A percentile compares a stretch with the other conserved stretches of the same genome.
Conservation (phyloP, 2,113 vertebrate species). For the Upupa epops region DNA sequence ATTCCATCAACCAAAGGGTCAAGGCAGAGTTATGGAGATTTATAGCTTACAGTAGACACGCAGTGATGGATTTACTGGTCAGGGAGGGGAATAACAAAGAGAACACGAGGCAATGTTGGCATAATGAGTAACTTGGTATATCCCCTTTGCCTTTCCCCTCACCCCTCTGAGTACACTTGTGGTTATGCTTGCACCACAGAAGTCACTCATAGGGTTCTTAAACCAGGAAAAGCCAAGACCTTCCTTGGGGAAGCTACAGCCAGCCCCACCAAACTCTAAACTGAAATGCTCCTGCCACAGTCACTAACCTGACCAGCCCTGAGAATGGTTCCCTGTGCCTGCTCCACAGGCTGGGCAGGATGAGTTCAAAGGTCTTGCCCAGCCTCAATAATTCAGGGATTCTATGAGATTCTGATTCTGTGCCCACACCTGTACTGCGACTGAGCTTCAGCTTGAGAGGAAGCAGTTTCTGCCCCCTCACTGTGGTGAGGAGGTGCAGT, state of each 20-base stretch:
- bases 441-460: not conserved
- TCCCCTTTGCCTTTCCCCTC: not conserved
- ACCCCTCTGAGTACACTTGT: not conserved
- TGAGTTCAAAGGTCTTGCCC: too few species aligned
- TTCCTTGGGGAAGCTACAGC: not conserved
- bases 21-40: not conserved
- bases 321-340: not conserved
- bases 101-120: not conserved
- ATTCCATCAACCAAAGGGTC: not conserved
- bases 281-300: not conserved
- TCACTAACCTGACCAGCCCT: not conserved
- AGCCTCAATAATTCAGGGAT: too few species aligned
- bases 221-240: not conserved
- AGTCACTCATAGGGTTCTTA: not conserved
- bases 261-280: not conserved
- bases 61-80: not conserved
- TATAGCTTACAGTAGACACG: not conserved
- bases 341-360: rapidly evolving
- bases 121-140: too few species aligned
- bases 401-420: too few species aligned
- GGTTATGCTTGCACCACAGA: not conserved
- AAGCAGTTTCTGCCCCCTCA: not conserved
- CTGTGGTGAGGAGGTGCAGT: not conserved
- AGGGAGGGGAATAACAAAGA: not conserved
- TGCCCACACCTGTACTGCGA: not conserved